Percentiles rank a stretch among this genome's conserved stretches.
Conservation (phyloP, 2,797 vertebrate genomes). For the Cephalopachus bancanus region DNA sequence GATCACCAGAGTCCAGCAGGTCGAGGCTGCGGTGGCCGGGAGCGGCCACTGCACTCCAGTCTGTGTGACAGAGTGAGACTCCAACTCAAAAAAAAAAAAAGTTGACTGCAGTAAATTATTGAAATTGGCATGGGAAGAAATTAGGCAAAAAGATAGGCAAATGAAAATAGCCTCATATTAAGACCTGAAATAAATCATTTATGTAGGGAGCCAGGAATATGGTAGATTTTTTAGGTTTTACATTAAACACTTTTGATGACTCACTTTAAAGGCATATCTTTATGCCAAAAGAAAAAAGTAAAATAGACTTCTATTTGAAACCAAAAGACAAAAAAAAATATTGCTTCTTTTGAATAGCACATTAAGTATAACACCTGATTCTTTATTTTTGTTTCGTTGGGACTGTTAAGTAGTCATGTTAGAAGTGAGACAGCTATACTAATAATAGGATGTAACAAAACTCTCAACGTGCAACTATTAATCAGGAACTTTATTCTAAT, state of each 20-base stretch:
- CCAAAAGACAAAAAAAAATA: not conserved
- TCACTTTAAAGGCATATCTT: not conserved
- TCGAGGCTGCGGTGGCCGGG: too few relatives aligned
- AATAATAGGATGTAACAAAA: not conserved
- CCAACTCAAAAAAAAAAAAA: not conserved
- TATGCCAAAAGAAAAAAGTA: not conserved
- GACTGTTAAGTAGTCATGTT: not conserved
- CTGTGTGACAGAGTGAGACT: too few relatives aligned
- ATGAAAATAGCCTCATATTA: constrained; percentile 13
- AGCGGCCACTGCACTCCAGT: too few relatives aligned
- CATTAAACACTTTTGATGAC: not conserved
- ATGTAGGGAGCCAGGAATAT: not conserved
- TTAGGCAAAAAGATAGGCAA: not conserved
- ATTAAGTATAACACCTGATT: not conserved
- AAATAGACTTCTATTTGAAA: not conserved
- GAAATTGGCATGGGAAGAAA: not conserved
- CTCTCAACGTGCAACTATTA: not conserved
- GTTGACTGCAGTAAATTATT: not conserved
- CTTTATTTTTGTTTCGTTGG: not conserved
- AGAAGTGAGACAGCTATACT: not conserved
- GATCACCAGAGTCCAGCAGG: too few relatives aligned
- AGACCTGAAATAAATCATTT: not conserved
- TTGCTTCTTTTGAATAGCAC: not conserved
- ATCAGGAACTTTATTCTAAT: not conserved
- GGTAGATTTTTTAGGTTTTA: not conserved